Evolutionary conservation across 2,888 invertebrate species (phyloP), one percentile per base, ranked within the genome.

Genomic region (Agonopterix arenella): DNA sequence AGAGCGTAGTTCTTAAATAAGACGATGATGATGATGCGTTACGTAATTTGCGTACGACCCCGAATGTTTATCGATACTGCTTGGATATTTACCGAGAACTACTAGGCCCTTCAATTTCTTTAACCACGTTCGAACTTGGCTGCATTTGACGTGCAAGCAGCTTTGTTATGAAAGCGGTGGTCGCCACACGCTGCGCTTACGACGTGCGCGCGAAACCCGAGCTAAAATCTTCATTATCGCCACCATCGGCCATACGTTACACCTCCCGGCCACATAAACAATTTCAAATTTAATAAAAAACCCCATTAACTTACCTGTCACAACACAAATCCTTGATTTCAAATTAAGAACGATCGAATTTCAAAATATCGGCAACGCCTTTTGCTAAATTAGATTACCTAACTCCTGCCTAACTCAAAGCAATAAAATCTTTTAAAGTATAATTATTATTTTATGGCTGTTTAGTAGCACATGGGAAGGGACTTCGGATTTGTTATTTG

Each of bases 211-310:
- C 64, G 80, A 72, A 81, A 83, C 73, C 62, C 58, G 79, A 80
- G 64, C 77, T 73, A 66, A 74, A 70, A 67, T 76, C 79, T 77
- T 76, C 75, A 80, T 79, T 78, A 81, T 80, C 76, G 62, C 67
- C 53, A 58, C 66, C 71, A 75, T 74, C 76, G 66, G 66, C 69
- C 62, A 68, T 76, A 69, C 60, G 56, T 77, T 71, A 70, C 57
- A 59, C 59, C 58, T 52, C 50, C 59, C 64, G 61, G 57, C 50
- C 50, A 50, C 64, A 76, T 75, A 76, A 78, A 78, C 71, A 68
- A 73, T 62, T 62, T 64, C 57, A 60, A 64, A 66, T 62, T 68
- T 58, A 60, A 66, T 65, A 66, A 60, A 68, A 70, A 55, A 50
- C 56, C 62, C 62, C 59, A 66, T 69, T 66, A 64, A 66, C 53